These are phyloP conservation scores for Pungitius pungitius DNA, from an alignment of 2,113 vertebrate species.

Conservation along the genomic window DNA sequence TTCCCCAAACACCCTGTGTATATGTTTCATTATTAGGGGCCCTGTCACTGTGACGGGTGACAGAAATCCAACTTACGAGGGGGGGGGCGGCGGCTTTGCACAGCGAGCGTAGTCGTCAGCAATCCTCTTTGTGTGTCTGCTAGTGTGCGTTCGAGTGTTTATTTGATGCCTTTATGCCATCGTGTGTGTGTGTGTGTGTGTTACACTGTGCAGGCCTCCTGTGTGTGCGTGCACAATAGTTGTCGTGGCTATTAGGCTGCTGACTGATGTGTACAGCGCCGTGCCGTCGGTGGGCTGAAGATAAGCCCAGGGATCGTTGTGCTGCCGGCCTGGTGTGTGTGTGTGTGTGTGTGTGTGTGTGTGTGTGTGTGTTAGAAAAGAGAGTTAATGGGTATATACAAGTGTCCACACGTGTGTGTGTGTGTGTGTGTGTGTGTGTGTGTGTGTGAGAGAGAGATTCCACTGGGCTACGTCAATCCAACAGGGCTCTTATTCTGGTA, in stretches of 20 bases:
- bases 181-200: conserved; percentile 1
- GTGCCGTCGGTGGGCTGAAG: conserved; percentile 49
- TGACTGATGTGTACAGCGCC: conserved; percentile 46
- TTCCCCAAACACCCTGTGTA: background rate
- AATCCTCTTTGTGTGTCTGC: conserved; percentile 3
- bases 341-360: conserved; percentile 29
- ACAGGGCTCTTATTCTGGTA: conserved; percentile 8
- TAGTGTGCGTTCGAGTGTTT: background rate
- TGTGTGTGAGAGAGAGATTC: background rate
- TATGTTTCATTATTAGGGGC: conserved; percentile 49
- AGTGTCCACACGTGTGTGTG: background rate
- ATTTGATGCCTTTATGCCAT: background rate
- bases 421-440: too few species aligned
- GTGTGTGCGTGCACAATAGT: conserved; percentile 4
- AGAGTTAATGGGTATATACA: background rate
- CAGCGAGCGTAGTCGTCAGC: conserved; percentile 30
- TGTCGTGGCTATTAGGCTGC: conserved; percentile 46
- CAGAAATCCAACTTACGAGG: conserved; percentile 48
- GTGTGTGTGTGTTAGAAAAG: background rate
- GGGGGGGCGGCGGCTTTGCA: conserved; percentile 39
- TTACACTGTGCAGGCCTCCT: conserved; percentile 18
- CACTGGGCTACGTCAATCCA: background rate
- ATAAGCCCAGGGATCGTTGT: conserved; percentile 69
- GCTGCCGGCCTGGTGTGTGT: conserved; percentile 39
- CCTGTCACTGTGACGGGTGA: conserved; percentile 49